Evolutionary conservation across 2,888 invertebrate genomes (phyloP).

Genomic region (Drosophila diplacantha): DNA sequence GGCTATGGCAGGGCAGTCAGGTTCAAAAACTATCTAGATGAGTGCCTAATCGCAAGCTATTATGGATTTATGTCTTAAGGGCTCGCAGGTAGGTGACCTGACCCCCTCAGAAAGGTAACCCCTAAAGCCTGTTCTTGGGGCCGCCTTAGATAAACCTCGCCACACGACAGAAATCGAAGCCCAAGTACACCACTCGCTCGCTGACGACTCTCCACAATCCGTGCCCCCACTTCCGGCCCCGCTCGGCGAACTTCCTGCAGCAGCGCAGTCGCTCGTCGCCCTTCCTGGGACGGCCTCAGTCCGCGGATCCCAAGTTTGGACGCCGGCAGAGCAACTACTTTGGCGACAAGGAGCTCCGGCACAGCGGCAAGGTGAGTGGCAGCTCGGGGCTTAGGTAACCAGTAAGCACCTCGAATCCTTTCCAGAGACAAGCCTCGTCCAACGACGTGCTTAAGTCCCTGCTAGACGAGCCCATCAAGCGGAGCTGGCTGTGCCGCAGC

Average conservation of each 20-base stretch:
- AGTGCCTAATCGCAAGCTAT: slow-evolving; percentile 46
- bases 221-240: slow-evolving; percentile 67
- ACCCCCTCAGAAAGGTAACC: not conserved
- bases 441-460: slow-evolving; percentile 76
- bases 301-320: slow-evolving; percentile 76
- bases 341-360: slow-evolving; percentile 55
- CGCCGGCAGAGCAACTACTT: slow-evolving; percentile 57
- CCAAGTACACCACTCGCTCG: slow-evolving; percentile 69
- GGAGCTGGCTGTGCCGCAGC: slow-evolving; percentile 79
- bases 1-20: slow-evolving; percentile 57
- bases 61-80: slow-evolving; percentile 78
- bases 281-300: slow-evolving; percentile 73
- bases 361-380: slow-evolving; percentile 49
- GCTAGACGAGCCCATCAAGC: slow-evolving; percentile 77
- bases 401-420: not conserved
- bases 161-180: slow-evolving; percentile 76
- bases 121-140: not conserved
- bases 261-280: slow-evolving; percentile 72
- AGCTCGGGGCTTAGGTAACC: not conserved
- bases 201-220: slow-evolving; percentile 56
- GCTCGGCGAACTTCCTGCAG: slow-evolving; percentile 75
- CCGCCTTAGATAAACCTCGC: slow-evolving; percentile 76
- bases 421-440: slow-evolving; percentile 70
- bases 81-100: slow-evolving; percentile 74
- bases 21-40: slow-evolving; percentile 39